Evolutionary conservation across 2,888 invertebrate genomes (phyloP).

Genomic region (Chesias legatella): DNA sequence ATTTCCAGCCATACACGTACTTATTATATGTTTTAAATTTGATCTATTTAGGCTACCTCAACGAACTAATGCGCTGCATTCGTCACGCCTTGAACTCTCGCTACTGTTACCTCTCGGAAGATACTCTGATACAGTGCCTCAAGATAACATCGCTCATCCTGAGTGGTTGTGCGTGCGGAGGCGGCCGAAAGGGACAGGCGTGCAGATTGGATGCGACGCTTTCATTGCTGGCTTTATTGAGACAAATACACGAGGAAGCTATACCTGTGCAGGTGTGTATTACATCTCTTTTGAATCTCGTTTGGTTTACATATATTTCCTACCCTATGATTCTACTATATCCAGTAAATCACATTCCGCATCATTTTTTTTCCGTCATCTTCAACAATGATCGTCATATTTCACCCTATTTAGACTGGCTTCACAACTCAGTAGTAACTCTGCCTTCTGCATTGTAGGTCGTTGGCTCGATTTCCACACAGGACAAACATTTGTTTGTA

Average conservation of each 20-base stretch:
- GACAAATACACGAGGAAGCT: constrained; percentile 42
- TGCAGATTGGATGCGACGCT: constrained; percentile 58
- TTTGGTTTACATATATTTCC: constrained; percentile 1
- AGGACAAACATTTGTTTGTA: no score
- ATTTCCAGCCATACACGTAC: no score
- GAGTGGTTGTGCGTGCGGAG: constrained; percentile 51
- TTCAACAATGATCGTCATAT: no score
- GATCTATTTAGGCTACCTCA: constrained; percentile 57
- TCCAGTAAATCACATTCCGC: background rate
- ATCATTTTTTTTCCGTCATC: no score
- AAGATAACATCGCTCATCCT: constrained; percentile 42
- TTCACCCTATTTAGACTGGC: no score
- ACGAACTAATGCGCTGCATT: constrained; percentile 64
- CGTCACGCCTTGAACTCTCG: constrained; percentile 54
- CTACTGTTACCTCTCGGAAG: constrained; percentile 57
- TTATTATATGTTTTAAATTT: background rate
- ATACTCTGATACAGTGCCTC: constrained; percentile 48
- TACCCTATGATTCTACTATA: no score
- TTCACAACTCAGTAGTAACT: no score
- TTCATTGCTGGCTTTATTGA: constrained; percentile 51
- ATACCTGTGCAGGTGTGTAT: constrained; percentile 61
- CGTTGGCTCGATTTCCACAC: no score
- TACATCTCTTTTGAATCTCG: background rate
- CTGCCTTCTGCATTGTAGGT: no score
- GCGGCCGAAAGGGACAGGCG: constrained; percentile 64